Evolutionary conservation across 2,113 vertebrate species (phyloP), one percentile per base, ranked within the genome.

Genomic region (Calidris pugnax): DNA sequence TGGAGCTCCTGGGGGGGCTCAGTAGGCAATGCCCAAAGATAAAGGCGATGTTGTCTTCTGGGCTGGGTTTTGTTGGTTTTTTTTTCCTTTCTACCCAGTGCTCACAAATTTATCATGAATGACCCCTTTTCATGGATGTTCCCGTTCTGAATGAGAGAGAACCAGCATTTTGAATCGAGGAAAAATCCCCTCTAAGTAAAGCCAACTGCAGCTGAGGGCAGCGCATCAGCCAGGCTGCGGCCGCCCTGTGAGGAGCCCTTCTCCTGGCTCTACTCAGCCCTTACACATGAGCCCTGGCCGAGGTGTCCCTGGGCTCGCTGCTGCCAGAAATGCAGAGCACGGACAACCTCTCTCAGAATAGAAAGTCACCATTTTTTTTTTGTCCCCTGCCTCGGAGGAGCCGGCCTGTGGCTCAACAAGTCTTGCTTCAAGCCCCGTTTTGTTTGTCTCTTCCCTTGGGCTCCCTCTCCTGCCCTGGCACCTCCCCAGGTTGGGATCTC

Each of bases 71-170:
- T 19, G 45, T 47, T 47, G 41, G 41, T 47, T 47, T 9, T 63
- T 50, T 62, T 62, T 50, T 78, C 26, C 14, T 48, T 14, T 10
- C 81, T 68, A 9, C 16, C 62, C 47, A 2, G 39, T 47, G 2
- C 80, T 86, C 37, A 6, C 43, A 33, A 71, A 37, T 75, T 87
- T 30, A 17, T 75, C 14, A 5, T 84, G 68, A 88, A 85, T 73
- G 64, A 69, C 41, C 19, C 30, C 60, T 93, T 93, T 95, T 95
- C 56, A 67, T 32, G 15, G 26, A n/a, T 51, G 50, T n/a, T 86
- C 60, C 55, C 1, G 0, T 21, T 74, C 35, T 45, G n/a, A 92
- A 67, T 19, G 41, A 72, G 45, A 55, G 28, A 80, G 48, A 73
- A 77, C 7, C n/a, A 20, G 78, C 1, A 4, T 18, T 90, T 81